phyloP scores from a whole-genome alignment of 2,797 vertebrate genomes.

The Meriones psammophilus region DNA sequence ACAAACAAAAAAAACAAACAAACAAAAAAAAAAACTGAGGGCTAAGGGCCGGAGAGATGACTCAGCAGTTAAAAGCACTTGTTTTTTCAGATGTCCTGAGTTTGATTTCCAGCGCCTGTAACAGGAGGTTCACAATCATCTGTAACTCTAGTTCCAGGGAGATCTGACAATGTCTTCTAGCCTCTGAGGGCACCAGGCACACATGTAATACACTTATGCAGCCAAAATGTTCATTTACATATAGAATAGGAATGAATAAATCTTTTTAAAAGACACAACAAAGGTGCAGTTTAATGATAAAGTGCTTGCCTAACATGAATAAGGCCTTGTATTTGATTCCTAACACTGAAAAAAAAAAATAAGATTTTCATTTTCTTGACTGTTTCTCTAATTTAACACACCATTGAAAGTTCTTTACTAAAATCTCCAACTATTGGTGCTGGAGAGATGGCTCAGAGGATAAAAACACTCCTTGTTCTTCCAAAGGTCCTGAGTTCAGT shows the following conservation, averaged over 20 bases:
- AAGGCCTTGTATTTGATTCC: background rate
- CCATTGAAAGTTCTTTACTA: background rate
- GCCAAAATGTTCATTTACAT: background rate
- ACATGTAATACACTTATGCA: background rate
- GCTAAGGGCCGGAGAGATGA: background rate
- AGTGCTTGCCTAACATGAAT: background rate
- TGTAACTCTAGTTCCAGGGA: background rate
- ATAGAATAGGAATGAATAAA: background rate
- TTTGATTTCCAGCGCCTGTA: background rate
- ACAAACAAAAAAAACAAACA: background rate
- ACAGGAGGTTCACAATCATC: background rate
- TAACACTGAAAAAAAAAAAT: background rate
- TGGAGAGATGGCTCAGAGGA: no score
- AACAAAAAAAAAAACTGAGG: no score
- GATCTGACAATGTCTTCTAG: background rate
- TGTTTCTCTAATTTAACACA: constrained; percentile 3
- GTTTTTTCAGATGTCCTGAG: background rate
- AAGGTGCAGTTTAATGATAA: background rate
- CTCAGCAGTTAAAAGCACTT: background rate
- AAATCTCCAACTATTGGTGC: constrained; percentile 14
- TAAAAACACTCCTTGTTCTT: no score
- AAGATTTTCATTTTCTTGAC: background rate
- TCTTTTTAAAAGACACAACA: background rate
- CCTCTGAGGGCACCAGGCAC: background rate
- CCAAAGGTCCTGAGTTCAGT: no score